Percentiles rank a stretch among this genome's conserved stretches.
Conservation (phyloP, 2,888 invertebrate genomes). For the Pristionchus japonicus region DNA sequence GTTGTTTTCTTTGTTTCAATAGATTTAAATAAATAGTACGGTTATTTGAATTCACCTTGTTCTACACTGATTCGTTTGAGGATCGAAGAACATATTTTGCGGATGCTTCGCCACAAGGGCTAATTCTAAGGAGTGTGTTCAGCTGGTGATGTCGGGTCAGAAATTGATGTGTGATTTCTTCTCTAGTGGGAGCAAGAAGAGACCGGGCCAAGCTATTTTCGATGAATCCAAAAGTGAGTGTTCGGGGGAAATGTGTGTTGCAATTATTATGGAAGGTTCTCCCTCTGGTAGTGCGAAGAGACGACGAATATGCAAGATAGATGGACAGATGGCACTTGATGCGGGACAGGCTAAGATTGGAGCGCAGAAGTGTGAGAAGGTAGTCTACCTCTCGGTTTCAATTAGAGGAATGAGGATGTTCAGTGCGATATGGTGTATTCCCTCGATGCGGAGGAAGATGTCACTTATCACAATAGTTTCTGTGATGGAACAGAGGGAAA, state of each 20-base stretch:
- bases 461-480: background rate
- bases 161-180: background rate
- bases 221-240: background rate
- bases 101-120: background rate
- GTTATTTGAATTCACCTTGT: background rate
- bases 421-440: conserved; percentile 41
- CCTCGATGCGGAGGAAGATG: conserved; percentile 20
- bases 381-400: background rate
- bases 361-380: background rate
- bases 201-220: background rate
- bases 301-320: background rate
- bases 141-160: background rate
- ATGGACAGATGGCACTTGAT: conserved; percentile 36
- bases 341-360: conserved; percentile 35
- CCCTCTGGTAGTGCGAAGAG: background rate
- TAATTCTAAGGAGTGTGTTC: background rate
- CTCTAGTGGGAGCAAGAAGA: background rate
- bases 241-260: background rate
- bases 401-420: background rate
- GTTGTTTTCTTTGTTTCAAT: conserved; percentile 29
- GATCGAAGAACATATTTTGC: background rate
- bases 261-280: background rate
- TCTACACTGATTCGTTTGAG: background rate
- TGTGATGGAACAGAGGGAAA: background rate
- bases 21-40: conserved; percentile 26